These are phyloP conservation scores for Cetonia aurata DNA, from an alignment of 2,888 invertebrate species.

Conservation along the genomic window DNA sequence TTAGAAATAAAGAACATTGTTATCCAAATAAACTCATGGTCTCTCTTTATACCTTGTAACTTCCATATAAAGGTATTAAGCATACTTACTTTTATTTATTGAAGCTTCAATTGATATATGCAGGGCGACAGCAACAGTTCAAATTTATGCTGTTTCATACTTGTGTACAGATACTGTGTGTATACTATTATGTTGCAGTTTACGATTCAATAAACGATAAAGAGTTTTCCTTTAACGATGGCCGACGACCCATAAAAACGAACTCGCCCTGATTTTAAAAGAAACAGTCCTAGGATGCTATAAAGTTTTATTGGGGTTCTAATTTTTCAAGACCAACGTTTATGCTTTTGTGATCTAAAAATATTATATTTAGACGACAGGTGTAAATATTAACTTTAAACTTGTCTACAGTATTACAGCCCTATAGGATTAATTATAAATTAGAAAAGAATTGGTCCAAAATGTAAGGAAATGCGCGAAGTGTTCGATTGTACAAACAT, in stretches of 20 bases:
- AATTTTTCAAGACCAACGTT: neutral
- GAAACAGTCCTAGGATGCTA: slow-evolving; percentile 5
- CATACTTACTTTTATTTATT: too few species aligned
- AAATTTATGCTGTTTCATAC: too few species aligned
- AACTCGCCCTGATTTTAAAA: slow-evolving; percentile 11
- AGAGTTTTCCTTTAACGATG: neutral
- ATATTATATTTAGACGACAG: slow-evolving; percentile 10
- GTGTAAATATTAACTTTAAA: slow-evolving; percentile 11
- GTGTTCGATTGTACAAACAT: too few species aligned
- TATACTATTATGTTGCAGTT: slow-evolving; percentile 4
- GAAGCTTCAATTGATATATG: too few species aligned
- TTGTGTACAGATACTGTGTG: neutral
- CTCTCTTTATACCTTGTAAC: too few species aligned
- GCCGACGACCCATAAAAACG: neutral
- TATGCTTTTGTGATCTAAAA: slow-evolving; percentile 13
- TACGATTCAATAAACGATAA: slow-evolving; percentile 10
- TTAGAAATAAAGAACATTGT: too few species aligned
- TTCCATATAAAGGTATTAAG: too few species aligned
- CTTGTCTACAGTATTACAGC: slow-evolving; percentile 16
- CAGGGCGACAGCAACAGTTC: too few species aligned
- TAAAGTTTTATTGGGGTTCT: neutral
- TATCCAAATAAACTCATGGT: too few species aligned
- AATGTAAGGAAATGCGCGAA: too few species aligned
- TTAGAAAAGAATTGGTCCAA: slow-evolving; percentile 9
- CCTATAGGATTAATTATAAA: slow-evolving; percentile 3